A percentile compares a stretch with the other conserved stretches of the same genome.
phyloP scores from a whole-genome alignment of 1,140 invertebrate species.

The Cydia splendana region DNA sequence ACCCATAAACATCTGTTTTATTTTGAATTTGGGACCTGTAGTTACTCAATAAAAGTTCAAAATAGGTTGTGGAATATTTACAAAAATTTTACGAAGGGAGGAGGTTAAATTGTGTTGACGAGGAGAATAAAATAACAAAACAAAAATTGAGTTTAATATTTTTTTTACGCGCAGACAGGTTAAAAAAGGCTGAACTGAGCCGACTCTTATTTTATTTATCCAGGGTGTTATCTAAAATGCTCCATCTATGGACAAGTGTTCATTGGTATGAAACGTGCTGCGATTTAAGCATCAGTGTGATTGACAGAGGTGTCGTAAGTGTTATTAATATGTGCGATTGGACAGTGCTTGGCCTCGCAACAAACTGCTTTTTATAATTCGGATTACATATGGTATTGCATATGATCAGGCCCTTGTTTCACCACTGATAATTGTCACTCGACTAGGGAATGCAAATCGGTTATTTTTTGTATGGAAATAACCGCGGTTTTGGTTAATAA shows the following conservation, averaged over 20 bases:
- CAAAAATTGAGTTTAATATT: neutral
- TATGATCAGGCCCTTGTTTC: too few relatives aligned
- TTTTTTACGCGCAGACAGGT: neutral
- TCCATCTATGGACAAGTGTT: neutral
- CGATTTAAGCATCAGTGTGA: neutral
- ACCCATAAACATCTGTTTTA: too few relatives aligned
- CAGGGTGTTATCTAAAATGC: neutral
- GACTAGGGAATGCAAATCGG: too few relatives aligned
- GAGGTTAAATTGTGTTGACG: too few relatives aligned
- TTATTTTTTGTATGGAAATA: too few relatives aligned
- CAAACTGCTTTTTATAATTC: neutral
- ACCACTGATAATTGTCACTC: too few relatives aligned
- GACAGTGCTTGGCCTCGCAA: neutral
- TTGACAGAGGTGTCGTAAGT: constrained; percentile 24
- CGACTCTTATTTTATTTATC: neutral
- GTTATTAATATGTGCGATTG: constrained; percentile 25
- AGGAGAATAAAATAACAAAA: too few relatives aligned
- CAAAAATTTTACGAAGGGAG: too few relatives aligned
- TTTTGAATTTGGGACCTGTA: too few relatives aligned
- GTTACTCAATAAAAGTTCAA: too few relatives aligned
- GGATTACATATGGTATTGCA: constrained; percentile 10
- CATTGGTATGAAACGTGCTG: neutral
- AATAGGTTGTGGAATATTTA: too few relatives aligned
- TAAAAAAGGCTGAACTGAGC: neutral
- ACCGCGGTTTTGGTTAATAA: too few relatives aligned